Evolutionary conservation across 2,113 vertebrate genomes (phyloP).

Genomic region (Malurus alboscapulatus): DNA sequence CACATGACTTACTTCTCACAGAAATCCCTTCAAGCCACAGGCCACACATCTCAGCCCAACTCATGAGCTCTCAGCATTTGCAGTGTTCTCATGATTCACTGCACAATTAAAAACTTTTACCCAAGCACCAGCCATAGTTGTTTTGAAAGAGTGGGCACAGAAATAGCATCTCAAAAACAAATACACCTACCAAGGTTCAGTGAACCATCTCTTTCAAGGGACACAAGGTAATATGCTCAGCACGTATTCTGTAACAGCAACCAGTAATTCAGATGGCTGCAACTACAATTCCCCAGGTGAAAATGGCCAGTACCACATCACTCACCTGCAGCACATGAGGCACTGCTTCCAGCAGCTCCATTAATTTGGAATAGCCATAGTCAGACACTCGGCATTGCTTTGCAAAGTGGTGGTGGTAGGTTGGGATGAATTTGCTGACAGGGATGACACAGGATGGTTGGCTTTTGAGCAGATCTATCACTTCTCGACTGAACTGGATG

Average conservation of each 20-base stretch:
- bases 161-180: not conserved
- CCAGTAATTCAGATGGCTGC: not conserved
- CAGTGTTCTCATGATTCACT: not conserved
- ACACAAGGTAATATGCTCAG: not conserved
- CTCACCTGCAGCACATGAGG: constrained; percentile 94
- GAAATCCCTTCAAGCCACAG: not conserved
- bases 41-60: not conserved
- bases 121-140: not conserved
- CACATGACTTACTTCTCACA: not conserved
- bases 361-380: constrained; percentile 92
- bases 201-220: not conserved
- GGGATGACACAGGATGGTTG: constrained; percentile 88
- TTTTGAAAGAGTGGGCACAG: not conserved
- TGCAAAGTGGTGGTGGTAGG: constrained; percentile 95
- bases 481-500: constrained; percentile 95
- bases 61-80: too few relatives aligned
- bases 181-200: not conserved
- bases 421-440: constrained; percentile 92
- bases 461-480: constrained; percentile 92
- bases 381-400: constrained; percentile 97
- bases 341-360: constrained; percentile 94
- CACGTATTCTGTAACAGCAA: not conserved
- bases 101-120: not conserved
- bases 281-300: not conserved
- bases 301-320: not conserved